phyloP scores from a whole-genome alignment of 2,888 invertebrate species.

The Petrolisthes cinctipes region DNA sequence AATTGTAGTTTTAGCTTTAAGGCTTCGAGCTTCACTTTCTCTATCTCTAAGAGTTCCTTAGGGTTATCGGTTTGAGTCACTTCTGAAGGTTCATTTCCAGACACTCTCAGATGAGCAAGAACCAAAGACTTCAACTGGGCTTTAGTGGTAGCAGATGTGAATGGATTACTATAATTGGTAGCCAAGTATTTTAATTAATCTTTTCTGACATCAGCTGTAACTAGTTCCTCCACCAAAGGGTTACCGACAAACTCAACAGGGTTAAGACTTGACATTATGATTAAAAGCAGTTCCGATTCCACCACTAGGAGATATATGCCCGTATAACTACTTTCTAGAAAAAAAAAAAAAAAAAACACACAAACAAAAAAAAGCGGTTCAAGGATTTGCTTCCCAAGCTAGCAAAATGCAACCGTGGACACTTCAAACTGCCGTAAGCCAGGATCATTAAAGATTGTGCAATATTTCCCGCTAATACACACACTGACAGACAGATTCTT shows the following conservation, averaged over 20 bases:
- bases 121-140: neutral
- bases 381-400: too few relatives aligned
- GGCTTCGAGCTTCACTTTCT: constrained; percentile 19
- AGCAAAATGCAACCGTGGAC: too few relatives aligned
- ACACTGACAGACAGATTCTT: too few relatives aligned
- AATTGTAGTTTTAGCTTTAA: neutral
- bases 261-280: neutral
- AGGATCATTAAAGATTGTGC: too few relatives aligned
- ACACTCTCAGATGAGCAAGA: neutral
- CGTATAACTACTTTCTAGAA: too few relatives aligned
- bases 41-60: neutral
- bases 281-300: too few relatives aligned
- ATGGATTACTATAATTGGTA: neutral
- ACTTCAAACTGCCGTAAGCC: too few relatives aligned
- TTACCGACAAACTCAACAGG: neutral
- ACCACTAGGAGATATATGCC: too few relatives aligned
- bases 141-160: neutral
- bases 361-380: too few relatives aligned
- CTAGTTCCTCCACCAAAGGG: neutral
- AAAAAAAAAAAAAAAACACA: too few relatives aligned
- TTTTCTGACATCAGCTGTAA: neutral
- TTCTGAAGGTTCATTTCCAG: neutral
- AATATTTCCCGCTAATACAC: too few relatives aligned
- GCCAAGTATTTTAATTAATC: neutral
- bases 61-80: neutral